Base-by-base conservation (phyloP, 2,113 vertebrate genomes). In the Apaloderma vittatum region DNA sequence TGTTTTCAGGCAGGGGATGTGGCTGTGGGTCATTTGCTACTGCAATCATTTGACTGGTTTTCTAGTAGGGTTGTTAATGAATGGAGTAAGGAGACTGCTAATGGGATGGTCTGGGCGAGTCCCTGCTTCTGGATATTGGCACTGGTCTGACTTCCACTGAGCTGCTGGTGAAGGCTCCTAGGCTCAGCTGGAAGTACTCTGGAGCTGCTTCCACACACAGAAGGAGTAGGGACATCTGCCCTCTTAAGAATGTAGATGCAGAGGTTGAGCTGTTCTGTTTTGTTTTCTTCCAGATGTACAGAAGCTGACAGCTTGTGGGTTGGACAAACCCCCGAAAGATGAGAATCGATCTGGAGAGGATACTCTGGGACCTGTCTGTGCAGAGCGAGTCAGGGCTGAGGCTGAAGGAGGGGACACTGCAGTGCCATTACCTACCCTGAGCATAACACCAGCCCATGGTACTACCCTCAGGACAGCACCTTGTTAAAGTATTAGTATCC, bases 261-360 rank as follows among this genome's bases (percentile, higher is more conserved):
- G 11, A 40, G 2, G 7, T 66, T 63, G 88, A 87, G 84, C 34
- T 89, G 66, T 21, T 57, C 17, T 89, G 11, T 51, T 83, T 79
- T 76, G 8, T 46, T 89, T 88, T 88, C 86, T 72, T 91, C 61
- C 92, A 99, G 99, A 99, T 94, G 97, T 99, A 34, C 98, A 98
- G 83, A 98, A 97, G 96, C 91, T 99, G 92, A 98, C 98, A 97
- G 91, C 97, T 7, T 98, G 97, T 9, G 98, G 97, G 13, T 75
- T 98, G 91, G 99, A 98, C 67, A 97, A 93, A 37, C 77, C 97
- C 76, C 97, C 91, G 34, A 98, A 98, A 81, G 98, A 98, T n/a
- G 94, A 98, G 77, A 95, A 55, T 92, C 55, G 12, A 18, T 72
- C 52, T 86, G 80, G 97, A 97, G 26, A 97, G 91, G 77, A 84